phyloP scores from a whole-genome alignment of 2,797 vertebrate genomes.

The Artibeus jamaicensis region DNA sequence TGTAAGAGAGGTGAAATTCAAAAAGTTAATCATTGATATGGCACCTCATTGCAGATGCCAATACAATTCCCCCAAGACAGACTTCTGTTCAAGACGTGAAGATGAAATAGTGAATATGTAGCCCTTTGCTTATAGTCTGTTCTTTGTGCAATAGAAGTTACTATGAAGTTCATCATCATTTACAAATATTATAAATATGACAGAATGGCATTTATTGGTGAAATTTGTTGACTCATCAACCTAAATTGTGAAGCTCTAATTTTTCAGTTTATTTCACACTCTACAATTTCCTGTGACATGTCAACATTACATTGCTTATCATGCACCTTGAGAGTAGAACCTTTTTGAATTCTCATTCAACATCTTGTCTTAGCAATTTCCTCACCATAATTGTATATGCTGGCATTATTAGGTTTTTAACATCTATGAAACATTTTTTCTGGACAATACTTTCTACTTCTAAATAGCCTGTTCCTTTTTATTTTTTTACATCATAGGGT shows the following conservation, averaged over 20 bases:
- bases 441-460: background rate
- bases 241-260: background rate
- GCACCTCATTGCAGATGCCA: background rate
- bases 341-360: slow-evolving; percentile 4
- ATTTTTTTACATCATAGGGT: background rate
- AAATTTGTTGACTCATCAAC: background rate
- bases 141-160: background rate
- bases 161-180: background rate
- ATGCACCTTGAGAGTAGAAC: background rate
- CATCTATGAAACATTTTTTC: background rate
- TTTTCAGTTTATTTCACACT: background rate
- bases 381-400: background rate
- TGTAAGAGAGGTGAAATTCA: background rate
- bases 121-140: background rate
- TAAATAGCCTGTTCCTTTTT: background rate
- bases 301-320: background rate
- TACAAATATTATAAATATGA: background rate
- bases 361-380: background rate
- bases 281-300: background rate
- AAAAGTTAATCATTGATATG: background rate
- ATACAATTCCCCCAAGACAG: background rate
- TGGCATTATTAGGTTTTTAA: background rate
- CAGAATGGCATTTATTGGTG: background rate
- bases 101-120: background rate
- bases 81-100: background rate